Percentiles rank a stretch among this genome's conserved stretches.
Evolutionary conservation across 92 coral and sea anemone species (phyloP).

Genomic region (Siderastrea siderea): DNA sequence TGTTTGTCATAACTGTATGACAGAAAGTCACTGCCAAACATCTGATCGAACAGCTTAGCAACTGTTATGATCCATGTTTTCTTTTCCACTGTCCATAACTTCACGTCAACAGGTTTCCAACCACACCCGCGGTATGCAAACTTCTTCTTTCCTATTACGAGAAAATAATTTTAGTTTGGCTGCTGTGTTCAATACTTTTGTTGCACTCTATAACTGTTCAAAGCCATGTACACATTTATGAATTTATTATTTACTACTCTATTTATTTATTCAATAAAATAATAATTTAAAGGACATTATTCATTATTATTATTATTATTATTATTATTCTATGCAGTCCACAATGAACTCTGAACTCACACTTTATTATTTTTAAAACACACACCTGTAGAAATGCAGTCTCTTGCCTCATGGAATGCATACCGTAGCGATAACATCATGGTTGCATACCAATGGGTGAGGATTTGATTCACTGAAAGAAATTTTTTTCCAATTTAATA

Average conservation of each 20-base stretch:
- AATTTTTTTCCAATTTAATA: not conserved
- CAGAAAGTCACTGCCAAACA: constrained; percentile 52
- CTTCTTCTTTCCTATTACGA: constrained; percentile 18
- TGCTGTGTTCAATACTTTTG: not conserved
- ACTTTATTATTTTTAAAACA: not conserved
- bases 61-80: constrained; percentile 24
- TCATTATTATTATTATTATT: no score
- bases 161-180: not conserved
- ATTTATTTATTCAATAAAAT: no score
- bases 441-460: constrained; percentile 49
- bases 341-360: not conserved
- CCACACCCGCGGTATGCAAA: constrained; percentile 46
- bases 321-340: constrained; percentile 5
- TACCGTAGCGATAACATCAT: constrained; percentile 38
- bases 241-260: no score
- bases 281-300: no score
- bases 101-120: constrained; percentile 17
- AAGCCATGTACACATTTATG: no score
- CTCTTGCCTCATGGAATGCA: constrained; percentile 34
- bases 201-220: not conserved
- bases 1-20: constrained; percentile 33
- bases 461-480: constrained; percentile 49
- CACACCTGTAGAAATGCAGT: constrained; percentile 17
- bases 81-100: constrained; percentile 10
- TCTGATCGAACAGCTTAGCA: constrained; percentile 3